Evolutionary conservation across 2,888 invertebrate species (phyloP).

Genomic region (Trichogramma dendrolimi): DNA sequence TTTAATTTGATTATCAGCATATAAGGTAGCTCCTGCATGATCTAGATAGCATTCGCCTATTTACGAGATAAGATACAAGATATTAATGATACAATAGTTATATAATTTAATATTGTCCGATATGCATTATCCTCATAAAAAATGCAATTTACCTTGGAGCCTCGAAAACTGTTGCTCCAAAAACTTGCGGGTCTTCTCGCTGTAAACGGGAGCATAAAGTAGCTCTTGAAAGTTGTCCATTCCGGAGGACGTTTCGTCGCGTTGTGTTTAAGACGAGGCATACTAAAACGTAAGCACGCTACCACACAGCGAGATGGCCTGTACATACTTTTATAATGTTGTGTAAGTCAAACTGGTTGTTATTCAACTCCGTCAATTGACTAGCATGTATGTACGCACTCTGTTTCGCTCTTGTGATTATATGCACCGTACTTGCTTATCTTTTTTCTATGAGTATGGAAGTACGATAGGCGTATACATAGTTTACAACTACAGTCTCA

Average conservation of each 20-base stretch:
- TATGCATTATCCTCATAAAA: not conserved
- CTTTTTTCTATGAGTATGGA: too few relatives aligned
- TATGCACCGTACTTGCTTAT: too few relatives aligned
- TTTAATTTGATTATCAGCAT: conserved; percentile 71
- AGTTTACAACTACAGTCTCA: too few relatives aligned
- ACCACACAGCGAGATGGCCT: too few relatives aligned
- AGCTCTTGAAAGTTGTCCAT: conserved; percentile 32
- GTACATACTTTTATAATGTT: too few relatives aligned
- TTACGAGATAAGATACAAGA: not conserved
- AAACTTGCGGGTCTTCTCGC: conserved; percentile 34
- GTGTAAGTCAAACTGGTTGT: too few relatives aligned
- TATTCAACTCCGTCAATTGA: too few relatives aligned
- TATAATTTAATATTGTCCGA: not conserved
- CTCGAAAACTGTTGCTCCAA: conserved; percentile 44
- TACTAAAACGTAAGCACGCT: too few relatives aligned
- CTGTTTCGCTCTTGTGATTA: too few relatives aligned
- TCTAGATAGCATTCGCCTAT: conserved; percentile 77
- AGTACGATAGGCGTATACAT: too few relatives aligned
- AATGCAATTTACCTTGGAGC: conserved; percentile 39
- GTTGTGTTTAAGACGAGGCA: conserved; percentile 7
- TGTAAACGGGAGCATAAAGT: conserved; percentile 40
- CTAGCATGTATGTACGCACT: too few relatives aligned
- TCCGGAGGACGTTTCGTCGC: conserved; percentile 6
- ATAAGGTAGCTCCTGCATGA: conserved; percentile 82
- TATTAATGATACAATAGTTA: not conserved